Conservation (phyloP, 2,113 vertebrate species). For the Gyps fulvus region DNA sequence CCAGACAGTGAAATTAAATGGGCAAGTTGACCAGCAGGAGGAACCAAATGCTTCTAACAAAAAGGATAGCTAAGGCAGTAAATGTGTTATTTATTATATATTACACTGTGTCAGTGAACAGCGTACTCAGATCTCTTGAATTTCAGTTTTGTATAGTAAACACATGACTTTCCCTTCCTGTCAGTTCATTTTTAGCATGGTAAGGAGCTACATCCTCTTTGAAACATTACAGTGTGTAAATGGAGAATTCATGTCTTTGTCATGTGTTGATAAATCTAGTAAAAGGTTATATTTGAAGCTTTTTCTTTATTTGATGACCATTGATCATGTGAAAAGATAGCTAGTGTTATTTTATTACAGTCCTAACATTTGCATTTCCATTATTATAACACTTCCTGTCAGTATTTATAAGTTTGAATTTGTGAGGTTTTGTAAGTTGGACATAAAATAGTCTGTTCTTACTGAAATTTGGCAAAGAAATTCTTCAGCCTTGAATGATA, state of each 20-base stretch:
- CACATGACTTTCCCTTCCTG: background rate
- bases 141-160: background rate
- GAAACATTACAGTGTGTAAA: background rate
- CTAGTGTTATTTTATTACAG: background rate
- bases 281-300: background rate
- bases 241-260: background rate
- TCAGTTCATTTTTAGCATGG: background rate
- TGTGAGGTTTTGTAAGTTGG: background rate
- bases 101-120: background rate
- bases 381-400: background rate
- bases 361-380: background rate
- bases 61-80: background rate
- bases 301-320: background rate
- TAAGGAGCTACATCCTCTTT: background rate
- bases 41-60: background rate
- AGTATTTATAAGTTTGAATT: background rate
- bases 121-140: fast-evolving
- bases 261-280: background rate
- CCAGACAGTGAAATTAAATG: background rate
- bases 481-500: background rate
- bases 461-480: background rate
- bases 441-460: background rate
- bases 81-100: background rate
- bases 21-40: background rate
- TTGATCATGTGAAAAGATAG: background rate